Percentiles rank a stretch among this genome's conserved stretches.
Evolutionary conservation across 1,140 invertebrate species (phyloP).

Genomic region (Caenorhabditis latens): DNA sequence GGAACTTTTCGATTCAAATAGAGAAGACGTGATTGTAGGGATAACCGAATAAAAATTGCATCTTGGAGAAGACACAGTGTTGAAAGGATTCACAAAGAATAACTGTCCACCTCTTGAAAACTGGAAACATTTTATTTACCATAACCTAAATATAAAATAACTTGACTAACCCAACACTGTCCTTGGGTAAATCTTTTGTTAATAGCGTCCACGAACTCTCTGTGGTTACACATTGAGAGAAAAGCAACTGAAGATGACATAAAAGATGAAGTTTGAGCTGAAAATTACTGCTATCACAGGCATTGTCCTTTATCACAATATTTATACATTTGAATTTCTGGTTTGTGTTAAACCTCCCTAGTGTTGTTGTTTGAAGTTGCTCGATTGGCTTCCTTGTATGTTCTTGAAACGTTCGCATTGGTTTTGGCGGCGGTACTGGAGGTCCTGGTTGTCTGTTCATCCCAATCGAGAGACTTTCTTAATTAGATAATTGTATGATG

Average conservation of each 20-base stretch:
- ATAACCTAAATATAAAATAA: background rate
- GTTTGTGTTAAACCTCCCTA: conserved; percentile 13
- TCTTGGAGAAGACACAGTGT: conserved; percentile 29
- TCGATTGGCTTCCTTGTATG: background rate
- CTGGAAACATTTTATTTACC: background rate
- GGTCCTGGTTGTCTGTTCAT: conserved; percentile 2
- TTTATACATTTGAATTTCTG: background rate
- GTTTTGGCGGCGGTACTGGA: conserved; percentile 56
- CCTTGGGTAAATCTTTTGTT: conserved; percentile 48
- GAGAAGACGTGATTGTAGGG: conserved; percentile 24
- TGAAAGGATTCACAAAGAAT: conserved; percentile 60
- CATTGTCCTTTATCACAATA: no score
- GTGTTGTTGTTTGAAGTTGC: conserved; percentile 4
- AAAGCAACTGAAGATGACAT: conserved; percentile 48
- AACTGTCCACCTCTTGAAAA: conserved; percentile 46
- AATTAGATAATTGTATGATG: background rate
- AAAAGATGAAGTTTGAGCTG: conserved; percentile 32
- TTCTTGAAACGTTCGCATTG: conserved; percentile 54
- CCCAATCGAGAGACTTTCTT: conserved; percentile 35
- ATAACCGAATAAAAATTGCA: conserved; percentile 46
- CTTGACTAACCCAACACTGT: conserved; percentile 56
- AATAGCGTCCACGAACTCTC: conserved; percentile 46
- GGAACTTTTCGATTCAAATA: conserved; percentile 11
- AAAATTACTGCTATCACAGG: background rate
- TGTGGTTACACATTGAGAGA: conserved; percentile 52